Conservation (phyloP, 2,888 invertebrate species). For the Limulus polyphemus region DNA sequence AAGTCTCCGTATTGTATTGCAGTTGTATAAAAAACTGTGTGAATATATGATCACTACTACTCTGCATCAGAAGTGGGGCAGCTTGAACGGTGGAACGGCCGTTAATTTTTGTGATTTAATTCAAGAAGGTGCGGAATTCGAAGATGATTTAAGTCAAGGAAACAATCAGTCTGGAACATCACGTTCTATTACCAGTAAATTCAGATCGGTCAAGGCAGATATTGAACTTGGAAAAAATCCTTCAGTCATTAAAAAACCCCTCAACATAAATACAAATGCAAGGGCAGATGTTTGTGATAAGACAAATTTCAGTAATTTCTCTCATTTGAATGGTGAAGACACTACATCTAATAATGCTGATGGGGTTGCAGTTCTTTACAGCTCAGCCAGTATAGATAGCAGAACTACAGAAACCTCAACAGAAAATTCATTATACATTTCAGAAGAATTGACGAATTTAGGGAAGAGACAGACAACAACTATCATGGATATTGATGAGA, state of each 20-base stretch:
- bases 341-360: too few species aligned
- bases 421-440: constrained; percentile 42
- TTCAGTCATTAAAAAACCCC: background rate
- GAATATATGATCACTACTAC: constrained; percentile 52
- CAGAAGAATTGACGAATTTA: too few species aligned
- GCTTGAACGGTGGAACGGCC: constrained; percentile 37
- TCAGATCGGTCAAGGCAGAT: too few species aligned
- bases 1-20: constrained; percentile 62
- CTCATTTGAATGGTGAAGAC: too few species aligned
- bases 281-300: too few species aligned
- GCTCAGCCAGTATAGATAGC: too few species aligned
- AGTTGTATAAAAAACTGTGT: constrained; percentile 80
- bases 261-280: too few species aligned
- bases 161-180: background rate
- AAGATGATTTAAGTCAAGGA: constrained; percentile 46
- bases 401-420: constrained; percentile 44
- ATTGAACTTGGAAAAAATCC: background rate
- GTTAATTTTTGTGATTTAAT: constrained; percentile 58
- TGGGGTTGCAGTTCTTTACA: too few species aligned
- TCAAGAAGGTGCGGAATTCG: constrained; percentile 63
- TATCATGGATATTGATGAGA: background rate
- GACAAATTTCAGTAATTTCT: too few species aligned
- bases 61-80: background rate
- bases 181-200: too few species aligned
- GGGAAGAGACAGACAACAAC: too few species aligned